Base-by-base conservation (phyloP, 2,113 vertebrate genomes). In the Callaeas wilsoni region DNA sequence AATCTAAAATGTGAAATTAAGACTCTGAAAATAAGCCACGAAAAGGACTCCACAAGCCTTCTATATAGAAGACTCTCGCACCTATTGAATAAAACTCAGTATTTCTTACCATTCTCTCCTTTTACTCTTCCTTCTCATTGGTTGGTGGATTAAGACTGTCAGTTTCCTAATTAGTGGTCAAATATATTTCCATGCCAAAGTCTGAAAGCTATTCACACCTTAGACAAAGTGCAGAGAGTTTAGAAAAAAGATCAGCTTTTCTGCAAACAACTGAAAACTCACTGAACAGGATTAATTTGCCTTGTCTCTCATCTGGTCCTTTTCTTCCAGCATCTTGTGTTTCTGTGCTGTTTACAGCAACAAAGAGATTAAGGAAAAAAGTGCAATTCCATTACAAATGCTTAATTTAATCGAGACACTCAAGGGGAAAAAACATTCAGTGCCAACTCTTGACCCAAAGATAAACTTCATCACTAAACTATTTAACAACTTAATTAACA, bases 171-270 rank as follows among this genome's bases (percentile, higher is more conserved):
- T 97, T 70, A 93, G 91, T 64, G 87, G 94, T 95, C 84, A 96
- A 97, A 98, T 47, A 68, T 77, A 97, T 92, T 98, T 96, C 89
- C 93, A 97, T 89, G 74, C 67, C 88, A 97, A 93, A 95, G 84
- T 90, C 74, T 96, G 84, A 96, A 78, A 78, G 35, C 88, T 94
- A 92, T 90, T 97, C 88, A 95, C 97, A 97, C 92, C 94, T 97
- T 87, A 92, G 81, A 90, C 86, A 75, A 96, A 69, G 7, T 32
- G 59, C 77, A 79, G 50, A 25, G 49, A 94, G 78, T 93, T 96
- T 77, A 92, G 76, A 87, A 97, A 56, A 95, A 84, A 93, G 62
- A 92, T 94, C 69, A 94, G 44, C 92, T 94, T 93, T 89, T 91
- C 86, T 90, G 89, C 86, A 96, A 97, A 95, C 90, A 97, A 83